Evolutionary conservation across 2,113 vertebrate genomes (phyloP).

Genomic region (Cottus gobio): DNA sequence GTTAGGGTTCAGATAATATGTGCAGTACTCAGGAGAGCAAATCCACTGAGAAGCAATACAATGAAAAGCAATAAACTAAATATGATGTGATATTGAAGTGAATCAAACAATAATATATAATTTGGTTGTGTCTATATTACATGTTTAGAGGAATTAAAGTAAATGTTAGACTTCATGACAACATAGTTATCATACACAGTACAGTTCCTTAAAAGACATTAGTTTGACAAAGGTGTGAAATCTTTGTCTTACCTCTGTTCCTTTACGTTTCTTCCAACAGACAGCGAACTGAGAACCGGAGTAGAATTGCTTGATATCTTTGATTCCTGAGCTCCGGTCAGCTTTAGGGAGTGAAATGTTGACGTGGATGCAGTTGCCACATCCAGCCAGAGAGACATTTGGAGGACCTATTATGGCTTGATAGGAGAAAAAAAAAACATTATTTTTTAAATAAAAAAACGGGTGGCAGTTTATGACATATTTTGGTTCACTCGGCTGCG

Average conservation of each 20-base stretch:
- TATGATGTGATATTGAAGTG: too few species aligned
- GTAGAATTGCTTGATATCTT: constrained; percentile 1
- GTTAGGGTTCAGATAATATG: too few species aligned
- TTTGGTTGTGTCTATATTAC: background rate
- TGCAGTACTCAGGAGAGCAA: too few species aligned
- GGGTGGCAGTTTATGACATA: background rate
- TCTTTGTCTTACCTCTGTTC: constrained; percentile 1
- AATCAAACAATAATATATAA: background rate
- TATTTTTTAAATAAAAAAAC: background rate
- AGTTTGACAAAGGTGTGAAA: background rate
- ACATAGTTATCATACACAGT: background rate
- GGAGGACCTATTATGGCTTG: constrained; percentile 64
- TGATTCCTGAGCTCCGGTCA: background rate
- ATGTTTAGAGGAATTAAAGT: background rate
- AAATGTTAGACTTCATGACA: background rate
- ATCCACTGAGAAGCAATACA: background rate
- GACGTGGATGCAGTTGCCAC: constrained; percentile 55
- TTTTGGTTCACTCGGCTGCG: background rate
- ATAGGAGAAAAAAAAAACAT: background rate
- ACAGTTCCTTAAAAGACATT: background rate
- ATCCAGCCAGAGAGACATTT: constrained; percentile 41
- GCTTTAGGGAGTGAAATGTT: constrained; percentile 50
- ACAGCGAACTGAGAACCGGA: accelerated
- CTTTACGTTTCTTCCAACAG: background rate
- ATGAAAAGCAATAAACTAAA: background rate